Evolutionary conservation across 1,140 invertebrate species (phyloP).

Genomic region (Hermetia illucens): DNA sequence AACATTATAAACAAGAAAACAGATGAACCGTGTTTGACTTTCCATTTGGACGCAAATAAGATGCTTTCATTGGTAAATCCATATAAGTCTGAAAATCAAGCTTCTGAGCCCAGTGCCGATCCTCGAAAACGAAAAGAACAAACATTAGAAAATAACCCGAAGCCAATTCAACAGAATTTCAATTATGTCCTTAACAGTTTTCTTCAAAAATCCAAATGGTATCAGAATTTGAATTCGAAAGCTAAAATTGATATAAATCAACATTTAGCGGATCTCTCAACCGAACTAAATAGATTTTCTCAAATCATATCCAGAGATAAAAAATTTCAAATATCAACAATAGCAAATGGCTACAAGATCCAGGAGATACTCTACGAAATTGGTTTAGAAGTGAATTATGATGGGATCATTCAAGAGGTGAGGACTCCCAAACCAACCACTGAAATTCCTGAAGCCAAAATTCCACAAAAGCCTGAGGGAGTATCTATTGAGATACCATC

Average conservation of each 20-base stretch:
- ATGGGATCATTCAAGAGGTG: neutral
- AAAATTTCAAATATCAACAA: neutral
- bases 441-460: too few relatives aligned
- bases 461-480: too few relatives aligned
- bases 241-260: constrained; percentile 1
- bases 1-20: too few relatives aligned
- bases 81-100: too few relatives aligned
- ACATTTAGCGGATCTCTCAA: neutral
- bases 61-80: too few relatives aligned
- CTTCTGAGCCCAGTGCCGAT: neutral
- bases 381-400: neutral
- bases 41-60: too few relatives aligned
- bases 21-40: too few relatives aligned
- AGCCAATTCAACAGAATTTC: too few relatives aligned
- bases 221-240: neutral
- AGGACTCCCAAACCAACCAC: too few relatives aligned
- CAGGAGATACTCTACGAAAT: neutral
- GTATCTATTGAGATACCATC: neutral
- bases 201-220: neutral
- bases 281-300: neutral
- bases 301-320: neutral
- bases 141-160: neutral
- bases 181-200: neutral
- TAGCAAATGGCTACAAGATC: neutral
- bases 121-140: neutral